Evolutionary conservation across 2,888 invertebrate species (phyloP).

Genomic region (Scaptomyza caliginosa): DNA sequence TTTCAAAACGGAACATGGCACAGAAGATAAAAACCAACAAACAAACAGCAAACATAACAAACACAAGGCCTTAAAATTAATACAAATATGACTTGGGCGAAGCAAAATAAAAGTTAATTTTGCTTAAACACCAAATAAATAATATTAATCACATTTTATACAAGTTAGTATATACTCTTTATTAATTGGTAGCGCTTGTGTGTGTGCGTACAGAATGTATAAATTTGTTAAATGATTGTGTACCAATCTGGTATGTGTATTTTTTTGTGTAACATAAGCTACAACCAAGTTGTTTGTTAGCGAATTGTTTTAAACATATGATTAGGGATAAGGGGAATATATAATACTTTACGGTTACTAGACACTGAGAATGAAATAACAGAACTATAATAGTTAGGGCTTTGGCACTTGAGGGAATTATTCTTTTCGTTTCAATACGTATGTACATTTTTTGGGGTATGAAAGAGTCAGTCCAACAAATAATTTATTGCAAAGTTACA

Average conservation of each 20-base stretch:
- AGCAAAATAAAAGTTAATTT: conserved; percentile 19
- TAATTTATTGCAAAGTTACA: too few relatives aligned
- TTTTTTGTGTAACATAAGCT: too few relatives aligned
- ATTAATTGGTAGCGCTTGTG: neutral
- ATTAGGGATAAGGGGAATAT: too few relatives aligned
- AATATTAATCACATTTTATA: conserved; percentile 40
- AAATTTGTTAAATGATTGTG: neutral
- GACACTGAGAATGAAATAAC: too few relatives aligned
- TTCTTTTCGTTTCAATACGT: too few relatives aligned
- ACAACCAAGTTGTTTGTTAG: too few relatives aligned
- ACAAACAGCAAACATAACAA: conserved; percentile 31
- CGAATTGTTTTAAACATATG: too few relatives aligned
- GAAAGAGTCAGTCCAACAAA: too few relatives aligned
- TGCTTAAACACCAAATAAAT: conserved; percentile 33
- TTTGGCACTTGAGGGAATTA: too few relatives aligned
- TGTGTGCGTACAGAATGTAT: neutral
- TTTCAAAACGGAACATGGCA: conserved; percentile 41
- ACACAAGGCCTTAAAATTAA: conserved; percentile 26
- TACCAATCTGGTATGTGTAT: neutral
- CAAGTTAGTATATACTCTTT: conserved; percentile 13
- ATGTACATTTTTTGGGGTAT: too few relatives aligned
- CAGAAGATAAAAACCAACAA: conserved; percentile 19
- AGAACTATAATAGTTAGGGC: too few relatives aligned
- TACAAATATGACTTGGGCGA: conserved; percentile 29
- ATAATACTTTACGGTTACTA: too few relatives aligned